Percentiles rank a stretch among this genome's conserved stretches.
These are phyloP conservation scores for Zootermopsis nevadensis DNA, from an alignment of 2,888 invertebrate species.

Conservation along the genomic window DNA sequence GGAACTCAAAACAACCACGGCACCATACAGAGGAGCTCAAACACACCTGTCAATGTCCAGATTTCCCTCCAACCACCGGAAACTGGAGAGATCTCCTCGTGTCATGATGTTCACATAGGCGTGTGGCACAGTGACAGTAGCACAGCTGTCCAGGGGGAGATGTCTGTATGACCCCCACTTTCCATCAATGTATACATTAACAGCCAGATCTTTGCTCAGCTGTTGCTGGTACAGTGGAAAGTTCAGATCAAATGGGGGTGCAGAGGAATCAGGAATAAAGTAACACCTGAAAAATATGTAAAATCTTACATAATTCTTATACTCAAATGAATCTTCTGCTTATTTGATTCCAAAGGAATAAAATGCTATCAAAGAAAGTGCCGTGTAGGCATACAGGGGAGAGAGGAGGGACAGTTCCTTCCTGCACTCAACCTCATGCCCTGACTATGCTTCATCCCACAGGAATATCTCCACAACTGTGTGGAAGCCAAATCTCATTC, in stretches of 20 bases:
- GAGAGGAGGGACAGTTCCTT: no score
- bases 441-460: no score
- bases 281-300: slow-evolving; percentile 58
- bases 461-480: no score
- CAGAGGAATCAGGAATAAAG: slow-evolving; percentile 69
- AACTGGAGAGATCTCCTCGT: slow-evolving; percentile 86
- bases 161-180: slow-evolving; percentile 88
- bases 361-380: no score
- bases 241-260: slow-evolving; percentile 74
- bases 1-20: no score
- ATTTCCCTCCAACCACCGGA: slow-evolving; percentile 82
- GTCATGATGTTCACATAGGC: slow-evolving; percentile 80
- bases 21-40: no score
- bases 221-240: slow-evolving; percentile 71
- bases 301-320: background rate
- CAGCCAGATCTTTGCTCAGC: slow-evolving; percentile 65
- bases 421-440: no score
- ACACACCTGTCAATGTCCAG: background rate
- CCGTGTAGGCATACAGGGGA: no score
- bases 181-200: slow-evolving; percentile 79
- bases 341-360: no score
- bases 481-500: no score
- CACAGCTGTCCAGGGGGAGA: slow-evolving; percentile 70
- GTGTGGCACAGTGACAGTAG: slow-evolving; percentile 66
- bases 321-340: no score